Evolutionary conservation across 2,888 invertebrate species (phyloP), one percentile per base, ranked within the genome.

Genomic region (Zygogramma bicolorata): DNA sequence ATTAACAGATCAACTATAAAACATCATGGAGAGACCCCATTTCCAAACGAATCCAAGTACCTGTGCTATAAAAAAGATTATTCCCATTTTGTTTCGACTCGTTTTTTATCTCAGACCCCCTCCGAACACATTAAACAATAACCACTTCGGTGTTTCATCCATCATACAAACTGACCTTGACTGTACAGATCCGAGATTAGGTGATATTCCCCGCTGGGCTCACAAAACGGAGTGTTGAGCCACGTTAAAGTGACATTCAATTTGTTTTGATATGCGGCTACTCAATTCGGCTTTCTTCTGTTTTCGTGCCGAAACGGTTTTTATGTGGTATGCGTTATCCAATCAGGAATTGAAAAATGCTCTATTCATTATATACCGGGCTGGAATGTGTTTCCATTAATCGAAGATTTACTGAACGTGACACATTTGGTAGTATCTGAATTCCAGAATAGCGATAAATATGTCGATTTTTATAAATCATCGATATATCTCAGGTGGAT

Each of bases 111-210:
- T 78, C 63, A 73, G 84, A 82, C 85, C 85, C 85, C 86, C 86
- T 82, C 81, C 76, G 80, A 84, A 81, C 85, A 85, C 83, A 86
- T 86, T 86, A 86, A 86, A 86, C 86, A 86, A 86, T 86, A 86
- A 86, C 85, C 85, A 85, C 85, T 86, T 85, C 82, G 85, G 85
- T 83, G 85, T 84, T 85, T 84, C 85, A 86, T 86, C 85, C 85
- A 86, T 86, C 86, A 86, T 81, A 60, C 69, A 74, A 71, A 75
- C 75, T 77, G 81, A 81, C 82, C 82, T 83, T 81, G 81, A 49
- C 75, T 75, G 71, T 78, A 82, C 81, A 82, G 84, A 84, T 84
- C 81, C 76, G 80, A 84, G 85, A 85, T 85, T 84, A 84, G 85
- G 85, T 84, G 85, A 82, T 80, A 82, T 79, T 78, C 84, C 84